Evolutionary conservation across 2,113 vertebrate genomes (phyloP).

Genomic region (Azemiops feae): DNA sequence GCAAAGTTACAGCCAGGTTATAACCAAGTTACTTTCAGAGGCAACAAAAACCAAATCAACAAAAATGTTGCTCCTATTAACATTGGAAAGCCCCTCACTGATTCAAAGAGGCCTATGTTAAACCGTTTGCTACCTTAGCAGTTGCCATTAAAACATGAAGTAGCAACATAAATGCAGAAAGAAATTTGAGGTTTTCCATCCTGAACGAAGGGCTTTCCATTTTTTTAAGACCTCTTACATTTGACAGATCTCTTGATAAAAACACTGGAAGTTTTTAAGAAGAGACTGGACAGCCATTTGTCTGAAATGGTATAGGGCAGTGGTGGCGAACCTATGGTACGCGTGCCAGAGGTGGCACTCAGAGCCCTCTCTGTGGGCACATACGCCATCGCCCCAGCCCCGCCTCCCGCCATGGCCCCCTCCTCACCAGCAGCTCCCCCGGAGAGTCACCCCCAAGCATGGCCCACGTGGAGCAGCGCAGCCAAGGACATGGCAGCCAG

Average conservation of each 20-base stretch:
- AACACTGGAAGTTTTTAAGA: not conserved
- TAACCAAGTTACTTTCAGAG: not conserved
- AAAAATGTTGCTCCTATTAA: conserved; percentile 29
- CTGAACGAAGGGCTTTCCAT: not conserved
- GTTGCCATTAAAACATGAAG: conserved; percentile 55
- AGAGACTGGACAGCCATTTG: no score
- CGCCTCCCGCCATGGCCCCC: no score
- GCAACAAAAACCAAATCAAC: not conserved
- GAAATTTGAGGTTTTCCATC: not conserved
- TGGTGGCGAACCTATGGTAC: no score
- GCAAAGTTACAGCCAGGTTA: not conserved
- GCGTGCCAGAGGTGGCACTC: no score
- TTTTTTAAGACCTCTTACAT: conserved; percentile 2
- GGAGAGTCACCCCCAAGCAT: no score
- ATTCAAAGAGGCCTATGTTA: conserved; percentile 26
- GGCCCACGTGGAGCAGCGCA: no score
- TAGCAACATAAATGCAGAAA: not conserved
- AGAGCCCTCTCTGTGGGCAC: no score
- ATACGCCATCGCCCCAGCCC: no score
- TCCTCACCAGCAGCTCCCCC: no score
- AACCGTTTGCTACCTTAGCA: conserved; percentile 31
- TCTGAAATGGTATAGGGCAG: no score
- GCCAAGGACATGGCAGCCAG: no score
- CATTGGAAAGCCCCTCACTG: conserved; percentile 7
- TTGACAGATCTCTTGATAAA: not conserved